Evolutionary conservation across 2,888 invertebrate genomes (phyloP).

Genomic region (Himalopsyche japonica): DNA sequence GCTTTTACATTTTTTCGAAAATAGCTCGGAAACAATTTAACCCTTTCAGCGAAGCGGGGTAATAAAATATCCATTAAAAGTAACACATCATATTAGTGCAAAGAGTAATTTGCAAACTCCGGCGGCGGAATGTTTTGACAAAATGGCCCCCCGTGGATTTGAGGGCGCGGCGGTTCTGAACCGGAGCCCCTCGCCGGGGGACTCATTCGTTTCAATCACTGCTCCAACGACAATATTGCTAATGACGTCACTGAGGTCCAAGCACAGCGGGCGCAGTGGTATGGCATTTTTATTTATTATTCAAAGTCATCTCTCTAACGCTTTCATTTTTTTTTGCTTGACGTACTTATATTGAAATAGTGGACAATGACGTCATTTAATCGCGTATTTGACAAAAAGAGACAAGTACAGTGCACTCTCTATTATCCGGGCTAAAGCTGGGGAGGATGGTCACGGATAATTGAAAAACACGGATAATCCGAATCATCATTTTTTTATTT

Average conservation of each 20-base stretch:
- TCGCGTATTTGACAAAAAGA: too few species aligned
- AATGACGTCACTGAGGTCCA: conserved; percentile 23
- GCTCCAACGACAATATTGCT: conserved; percentile 3
- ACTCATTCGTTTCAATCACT: conserved; percentile 33
- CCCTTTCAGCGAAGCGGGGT: neutral
- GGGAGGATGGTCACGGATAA: too few species aligned
- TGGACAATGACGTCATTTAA: too few species aligned
- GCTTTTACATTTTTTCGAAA: neutral
- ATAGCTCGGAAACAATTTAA: neutral
- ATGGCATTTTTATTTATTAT: neutral
- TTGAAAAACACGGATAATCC: too few species aligned
- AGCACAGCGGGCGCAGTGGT: conserved; percentile 6
- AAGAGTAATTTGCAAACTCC: neutral
- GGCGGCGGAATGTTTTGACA: neutral
- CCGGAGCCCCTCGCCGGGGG: conserved; percentile 13
- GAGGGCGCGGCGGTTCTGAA: neutral
- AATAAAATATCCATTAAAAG: neutral
- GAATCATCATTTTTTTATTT: too few species aligned
- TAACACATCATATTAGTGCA: neutral
- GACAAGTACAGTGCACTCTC: too few species aligned
- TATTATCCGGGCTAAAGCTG: too few species aligned
- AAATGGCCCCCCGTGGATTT: neutral
- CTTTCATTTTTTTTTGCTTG: too few species aligned
- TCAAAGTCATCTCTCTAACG: too few species aligned
- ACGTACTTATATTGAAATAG: too few species aligned